Base-by-base conservation (phyloP, 2,797 vertebrate species). In the Macropus fuliginosus region DNA sequence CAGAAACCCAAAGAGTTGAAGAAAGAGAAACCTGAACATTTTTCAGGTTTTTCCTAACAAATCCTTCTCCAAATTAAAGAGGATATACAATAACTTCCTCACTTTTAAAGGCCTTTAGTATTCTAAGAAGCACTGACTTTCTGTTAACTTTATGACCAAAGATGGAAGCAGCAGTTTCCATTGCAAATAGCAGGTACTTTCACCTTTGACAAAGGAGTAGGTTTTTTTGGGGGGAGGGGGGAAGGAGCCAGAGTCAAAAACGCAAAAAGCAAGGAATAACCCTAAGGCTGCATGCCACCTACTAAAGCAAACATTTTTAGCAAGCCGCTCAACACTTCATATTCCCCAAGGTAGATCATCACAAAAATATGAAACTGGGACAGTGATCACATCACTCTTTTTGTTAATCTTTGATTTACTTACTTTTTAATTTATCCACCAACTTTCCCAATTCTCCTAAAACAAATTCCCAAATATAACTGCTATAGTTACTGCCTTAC, bases 381-480 rank as follows among this genome's bases (percentile, higher is more conserved):
- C 93, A 94, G 50, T 57, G 50, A 92, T 94, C 95, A 96, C 96
- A 96, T 66, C 29, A 46, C 91, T 62, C 81, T 92, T 95, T n/a
- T 94, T 92, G 93, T 93, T 94, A 90, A 56, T 93, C 87, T 92
- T 96, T 56, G 55, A 13, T 55, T 95, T 93, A 92, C 62, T 87
- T 95, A 95, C 89, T 95, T 97, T 94, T 93, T 91, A 27, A 27
- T 91, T 31, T 92, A 92, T 52, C 81, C 92, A 57, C 14, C 89
- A 93, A 81, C 96, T 94, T 96, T 54, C 55, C 52, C 92, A 93
- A 40, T 62, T 93, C 62, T 96, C 96, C n/a, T 93, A 94, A 93
- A 96, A 91, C 93, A 92, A 81, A 91, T 93, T 91, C 50, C 95
- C 92, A 92, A 94, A 55, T 52, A 94, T 28, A 12, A 2, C 54